Base-by-base conservation (phyloP, 2,888 invertebrate genomes). In the Drosophila merina region DNA sequence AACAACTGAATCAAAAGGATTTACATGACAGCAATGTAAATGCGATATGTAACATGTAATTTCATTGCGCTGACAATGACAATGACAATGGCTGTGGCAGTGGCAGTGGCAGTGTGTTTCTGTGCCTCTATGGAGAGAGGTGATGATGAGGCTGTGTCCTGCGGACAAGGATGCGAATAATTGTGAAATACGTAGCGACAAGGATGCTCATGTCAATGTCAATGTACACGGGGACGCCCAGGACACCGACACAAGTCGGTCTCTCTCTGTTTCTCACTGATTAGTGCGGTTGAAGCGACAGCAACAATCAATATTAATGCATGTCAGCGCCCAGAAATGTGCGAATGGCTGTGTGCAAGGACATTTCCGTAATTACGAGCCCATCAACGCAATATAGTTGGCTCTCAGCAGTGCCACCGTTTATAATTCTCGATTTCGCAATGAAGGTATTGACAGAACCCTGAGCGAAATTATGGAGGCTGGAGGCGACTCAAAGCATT, bases 31-130 rank as follows among this genome's bases (percentile, higher is more conserved):
- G 47, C 66, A 42, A 56, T 73, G 51, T 42, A 56, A 52, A 54
- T 57, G 64, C 47, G 54, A 72, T 66, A 71, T 66, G 67, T 66
- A 71, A 52, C 73, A 71, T 52, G 73, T 71, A 71, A 73, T 71
- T 71, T 73, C 56, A 72, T 44, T 69, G 49, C 40, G 31, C 56
- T 48, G 48, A 64, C 64, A 54, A 68, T 55, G 68, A 48, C 68
- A 66, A 33, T 66, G 64, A 26, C 7, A 45, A 30, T 33, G 58
- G 66, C 56, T 20, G 20, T 28, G 36, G 51, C 50, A 38, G 5
- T 36, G 36, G 14, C 14, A 20, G 20, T 28, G 36, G 51, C 50
- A 38, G 5, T 36, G 36, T 1, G 20, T 20, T n/a, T 10, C 14
- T 40, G 40, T 40, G 40, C 12, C 40, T 12, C 40, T 12, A 20